Base-by-base conservation (phyloP, 2,113 vertebrate genomes). In the Zonotrichia leucophrys region DNA sequence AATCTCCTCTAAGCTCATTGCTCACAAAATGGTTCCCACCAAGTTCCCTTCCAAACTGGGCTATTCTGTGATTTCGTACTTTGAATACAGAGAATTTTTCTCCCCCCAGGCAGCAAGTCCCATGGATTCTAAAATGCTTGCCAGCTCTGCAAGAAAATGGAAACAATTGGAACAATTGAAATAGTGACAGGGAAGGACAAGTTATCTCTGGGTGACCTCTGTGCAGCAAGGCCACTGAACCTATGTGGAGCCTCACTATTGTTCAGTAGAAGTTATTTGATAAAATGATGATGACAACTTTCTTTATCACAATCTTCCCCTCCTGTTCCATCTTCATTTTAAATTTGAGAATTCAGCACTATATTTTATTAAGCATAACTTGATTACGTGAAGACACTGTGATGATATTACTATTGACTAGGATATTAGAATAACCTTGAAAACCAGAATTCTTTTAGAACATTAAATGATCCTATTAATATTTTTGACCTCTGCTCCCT, bases 211-310 rank as follows among this genome's bases (percentile, higher is more conserved):
- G 68, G 79, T 93, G 52, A 89, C 88, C 83, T 89, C 95, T 84
- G 42, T 60, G 95, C 84, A 78, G 44, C 77, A 58, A 87, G 90
- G 49, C 42, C 81, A 86, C 75, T 20, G 30, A 96, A 81, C 50
- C 67, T 64, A 7, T 11, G 47, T 58, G 63, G 18, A 90, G 46
- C 18, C 15, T 83, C 16, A 63, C 35, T 14, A 95, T 88, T 96
- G 66, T 84, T 97, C 55, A 33, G 31, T 7, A 94, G 59, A 94
- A 97, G 74, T 87, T 92, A 90, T 82, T 92, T 95, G 83, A 96
- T 90, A 97, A 95, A 97, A 96, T 95, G 91, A 96, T 90, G 56
- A 96, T 96, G 92, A 91, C 93, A 96, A 95, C 93, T 96, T 97
- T 96, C 68, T 94, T 96, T 80, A 92, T 96, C 78, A 83, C 49